These are phyloP conservation scores for Spodoptera exigua DNA, from an alignment of 2,888 invertebrate genomes.

Conservation along the genomic window DNA sequence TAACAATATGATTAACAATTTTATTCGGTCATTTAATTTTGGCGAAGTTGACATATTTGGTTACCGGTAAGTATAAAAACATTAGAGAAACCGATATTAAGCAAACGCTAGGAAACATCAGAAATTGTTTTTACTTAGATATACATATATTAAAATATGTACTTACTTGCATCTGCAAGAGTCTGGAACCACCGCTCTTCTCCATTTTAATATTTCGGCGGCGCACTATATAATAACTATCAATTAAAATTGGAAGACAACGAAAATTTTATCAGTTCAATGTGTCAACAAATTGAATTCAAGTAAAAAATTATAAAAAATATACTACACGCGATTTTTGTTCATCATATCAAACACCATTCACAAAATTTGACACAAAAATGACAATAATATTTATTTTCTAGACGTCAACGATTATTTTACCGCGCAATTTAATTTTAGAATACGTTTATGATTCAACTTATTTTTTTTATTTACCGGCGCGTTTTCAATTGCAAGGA, in stretches of 20 bases:
- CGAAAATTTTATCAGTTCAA: constrained; percentile 55
- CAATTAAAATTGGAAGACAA: constrained; percentile 67
- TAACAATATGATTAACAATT: no score
- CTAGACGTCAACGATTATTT: constrained; percentile 28
- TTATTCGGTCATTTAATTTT: no score
- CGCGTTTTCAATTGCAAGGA: constrained; percentile 47
- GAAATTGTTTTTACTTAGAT: no score
- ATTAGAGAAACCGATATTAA: no score
- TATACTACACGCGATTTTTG: constrained; percentile 73
- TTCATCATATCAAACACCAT: constrained; percentile 67
- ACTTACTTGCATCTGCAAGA: constrained; percentile 85
- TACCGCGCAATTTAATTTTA: constrained; percentile 50
- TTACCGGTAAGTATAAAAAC: no score
- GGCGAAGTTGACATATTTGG: no score
- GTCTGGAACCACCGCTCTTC: constrained; percentile 79
- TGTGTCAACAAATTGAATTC: constrained; percentile 33
- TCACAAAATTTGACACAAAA: constrained; percentile 80
- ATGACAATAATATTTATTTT: constrained; percentile 47
- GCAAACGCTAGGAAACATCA: no score
- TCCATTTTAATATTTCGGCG: constrained; percentile 71
- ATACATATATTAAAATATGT: neutral
- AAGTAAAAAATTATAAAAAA: constrained; percentile 56
- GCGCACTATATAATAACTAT: constrained; percentile 57
- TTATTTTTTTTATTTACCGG: constrained; percentile 35
- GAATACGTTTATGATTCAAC: constrained; percentile 32